phyloP scores from a whole-genome alignment of 2,113 vertebrate species.

The Diphyllodes magnificus region DNA sequence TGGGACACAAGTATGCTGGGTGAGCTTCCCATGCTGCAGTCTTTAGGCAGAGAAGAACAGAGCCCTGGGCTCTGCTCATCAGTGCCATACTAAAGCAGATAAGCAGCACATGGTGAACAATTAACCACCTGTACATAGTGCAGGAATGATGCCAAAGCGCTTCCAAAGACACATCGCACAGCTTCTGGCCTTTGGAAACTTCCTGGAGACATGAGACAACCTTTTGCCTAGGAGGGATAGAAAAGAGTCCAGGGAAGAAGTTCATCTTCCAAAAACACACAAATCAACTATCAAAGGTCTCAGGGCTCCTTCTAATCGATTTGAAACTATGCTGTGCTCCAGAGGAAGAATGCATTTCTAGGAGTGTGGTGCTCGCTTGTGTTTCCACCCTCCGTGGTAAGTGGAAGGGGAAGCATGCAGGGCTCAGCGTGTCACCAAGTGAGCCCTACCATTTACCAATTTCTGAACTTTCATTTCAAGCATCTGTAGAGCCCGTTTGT shows the following conservation, averaged over 20 bases:
- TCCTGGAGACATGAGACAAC: neutral
- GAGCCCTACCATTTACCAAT: neutral
- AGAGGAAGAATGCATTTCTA: neutral
- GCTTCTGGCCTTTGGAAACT: neutral
- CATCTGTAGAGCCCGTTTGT: neutral
- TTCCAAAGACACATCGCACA: neutral
- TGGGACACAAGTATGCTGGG: neutral
- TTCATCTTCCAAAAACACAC: neutral
- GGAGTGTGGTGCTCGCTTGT: neutral
- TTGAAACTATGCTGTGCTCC: neutral
- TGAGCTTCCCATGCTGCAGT: neutral
- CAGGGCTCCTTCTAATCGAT: neutral
- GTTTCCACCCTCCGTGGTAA: neutral
- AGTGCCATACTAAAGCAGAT: neutral
- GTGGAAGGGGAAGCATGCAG: neutral
- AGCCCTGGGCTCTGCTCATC: neutral
- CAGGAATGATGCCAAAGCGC: neutral
- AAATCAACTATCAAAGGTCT: neutral
- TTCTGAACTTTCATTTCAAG: neutral
- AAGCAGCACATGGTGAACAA: neutral
- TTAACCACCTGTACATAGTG: neutral
- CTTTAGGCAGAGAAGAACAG: neutral
- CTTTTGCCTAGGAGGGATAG: neutral
- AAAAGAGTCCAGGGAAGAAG: neutral
- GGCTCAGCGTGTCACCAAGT: rapidly evolving